Evolutionary conservation across 2,888 invertebrate genomes (phyloP), one percentile per base, ranked within the genome.

Genomic region (Coelinius sp.): DNA sequence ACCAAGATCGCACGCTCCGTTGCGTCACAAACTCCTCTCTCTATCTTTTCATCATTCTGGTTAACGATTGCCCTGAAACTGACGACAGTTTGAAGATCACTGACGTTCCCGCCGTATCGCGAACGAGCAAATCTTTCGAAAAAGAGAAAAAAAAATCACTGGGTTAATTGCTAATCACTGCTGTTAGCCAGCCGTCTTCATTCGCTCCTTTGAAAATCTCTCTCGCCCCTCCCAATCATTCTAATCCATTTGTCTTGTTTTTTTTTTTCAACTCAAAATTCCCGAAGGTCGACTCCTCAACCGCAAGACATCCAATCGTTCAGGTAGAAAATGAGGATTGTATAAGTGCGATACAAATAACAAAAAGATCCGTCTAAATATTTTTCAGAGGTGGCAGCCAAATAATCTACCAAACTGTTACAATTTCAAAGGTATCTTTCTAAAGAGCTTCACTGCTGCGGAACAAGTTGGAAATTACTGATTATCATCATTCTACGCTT

Each of bases 91-190:
- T 35, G 59, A 59, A 59, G 59, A 59, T 59, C 59, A 59, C 35
- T 59, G 31, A 59, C 59, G 17, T n/a, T 22, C n/a, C 8, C 5
- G 22, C 24, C 41, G 63, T 22, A 38, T 41, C 63, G 41, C 24
- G 41, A 63, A 41, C 25, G 31, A 22, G n/a, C 38, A 63, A 31
- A 25, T 7, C 22, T 73, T 59, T 72, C 70, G 64, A 41, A 52
- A 49, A 65, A 70, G 62, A 67, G 59, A 70, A 59, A 75, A 62
- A 17, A 63, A 31, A 12, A 24, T 31, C 41, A 59, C 53, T 74
- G 72, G 62, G 73, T 79, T 82, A 83, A 84, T 84, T 83, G 81
- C 79, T 83, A 80, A 83, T 83, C 80, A 77, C 75, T 75, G 22
- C 20, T 20, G 65, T 44, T 44, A 27, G 44, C 24, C 66, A 38